These are phyloP conservation scores for Stictocephala bisonia DNA, from an alignment of 2,888 invertebrate species.

Conservation along the genomic window DNA sequence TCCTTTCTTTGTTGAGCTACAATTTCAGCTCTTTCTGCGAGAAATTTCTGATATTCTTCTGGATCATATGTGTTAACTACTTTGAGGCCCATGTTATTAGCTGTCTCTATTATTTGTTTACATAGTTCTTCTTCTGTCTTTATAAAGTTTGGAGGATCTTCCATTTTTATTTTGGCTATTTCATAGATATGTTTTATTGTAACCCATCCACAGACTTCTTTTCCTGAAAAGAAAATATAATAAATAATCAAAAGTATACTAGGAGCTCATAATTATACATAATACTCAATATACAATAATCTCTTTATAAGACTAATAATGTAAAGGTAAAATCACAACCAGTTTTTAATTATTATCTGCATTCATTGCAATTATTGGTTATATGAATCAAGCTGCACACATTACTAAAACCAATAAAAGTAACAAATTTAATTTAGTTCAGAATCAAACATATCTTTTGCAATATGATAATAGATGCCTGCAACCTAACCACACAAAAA, in stretches of 20 bases:
- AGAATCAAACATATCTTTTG: no score
- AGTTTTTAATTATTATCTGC: no score
- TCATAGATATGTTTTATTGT: slow-evolving; percentile 97
- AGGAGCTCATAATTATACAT: no score
- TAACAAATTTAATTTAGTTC: no score
- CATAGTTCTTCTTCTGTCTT: slow-evolving; percentile 79
- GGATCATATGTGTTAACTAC: slow-evolving; percentile 81
- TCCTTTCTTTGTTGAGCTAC: slow-evolving; percentile 80
- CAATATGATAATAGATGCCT: no score
- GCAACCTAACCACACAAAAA: no score
- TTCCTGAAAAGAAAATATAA: slow-evolving; percentile 67
- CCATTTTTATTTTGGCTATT: slow-evolving; percentile 95
- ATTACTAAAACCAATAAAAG: no score
- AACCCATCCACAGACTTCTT: slow-evolving; percentile 87
- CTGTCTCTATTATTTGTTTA: slow-evolving; percentile 79
- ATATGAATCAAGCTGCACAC: no score
- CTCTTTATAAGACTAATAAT: no score
- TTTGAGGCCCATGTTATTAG: slow-evolving; percentile 86
- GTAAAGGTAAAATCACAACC: no score
- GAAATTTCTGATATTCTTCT: slow-evolving; percentile 83
- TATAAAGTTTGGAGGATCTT: slow-evolving; percentile 80
- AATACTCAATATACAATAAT: no score
- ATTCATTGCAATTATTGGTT: no score
- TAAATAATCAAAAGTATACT: slow-evolving; percentile 58
- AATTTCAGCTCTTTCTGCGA: slow-evolving; percentile 77